phyloP scores from a whole-genome alignment of 2,113 vertebrate genomes.

The Mungos mungo region DNA sequence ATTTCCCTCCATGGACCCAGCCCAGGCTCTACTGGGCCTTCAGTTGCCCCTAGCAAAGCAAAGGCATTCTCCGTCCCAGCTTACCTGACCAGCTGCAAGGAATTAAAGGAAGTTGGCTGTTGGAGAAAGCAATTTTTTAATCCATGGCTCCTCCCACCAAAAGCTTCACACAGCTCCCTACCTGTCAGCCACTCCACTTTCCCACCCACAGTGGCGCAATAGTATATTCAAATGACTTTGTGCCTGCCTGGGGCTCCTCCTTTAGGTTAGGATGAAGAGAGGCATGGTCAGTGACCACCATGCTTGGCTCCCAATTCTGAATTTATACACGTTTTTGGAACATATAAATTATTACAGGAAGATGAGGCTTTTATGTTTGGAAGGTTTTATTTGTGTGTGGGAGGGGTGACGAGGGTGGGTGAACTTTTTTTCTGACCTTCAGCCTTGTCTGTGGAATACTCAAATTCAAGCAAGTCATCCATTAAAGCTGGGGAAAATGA shows the following conservation, averaged over 20 bases:
- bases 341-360: background rate
- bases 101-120: conserved; percentile 73
- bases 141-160: conserved; percentile 70
- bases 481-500: conserved; percentile 47
- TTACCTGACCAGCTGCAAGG: conserved; percentile 77
- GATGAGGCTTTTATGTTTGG: conserved; percentile 40
- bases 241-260: conserved; percentile 53
- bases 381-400: background rate
- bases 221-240: conserved; percentile 24
- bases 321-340: background rate
- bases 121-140: conserved; percentile 66
- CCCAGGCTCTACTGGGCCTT: conserved; percentile 7
- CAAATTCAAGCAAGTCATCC: conserved; percentile 29
- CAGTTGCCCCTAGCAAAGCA: conserved; percentile 28
- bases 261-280: conserved; percentile 1
- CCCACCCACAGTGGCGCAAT: conserved; percentile 49
- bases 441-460: conserved; percentile 1
- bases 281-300: background rate
- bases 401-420: background rate
- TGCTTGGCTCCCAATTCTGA: background rate
- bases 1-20: background rate
- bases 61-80: conserved; percentile 28
- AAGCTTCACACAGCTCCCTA: conserved; percentile 58
- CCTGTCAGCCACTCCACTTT: conserved; percentile 44
- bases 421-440: background rate